These are phyloP conservation scores for Tinamus guttatus DNA, from an alignment of 2,113 vertebrate species.

Conservation along the genomic window DNA sequence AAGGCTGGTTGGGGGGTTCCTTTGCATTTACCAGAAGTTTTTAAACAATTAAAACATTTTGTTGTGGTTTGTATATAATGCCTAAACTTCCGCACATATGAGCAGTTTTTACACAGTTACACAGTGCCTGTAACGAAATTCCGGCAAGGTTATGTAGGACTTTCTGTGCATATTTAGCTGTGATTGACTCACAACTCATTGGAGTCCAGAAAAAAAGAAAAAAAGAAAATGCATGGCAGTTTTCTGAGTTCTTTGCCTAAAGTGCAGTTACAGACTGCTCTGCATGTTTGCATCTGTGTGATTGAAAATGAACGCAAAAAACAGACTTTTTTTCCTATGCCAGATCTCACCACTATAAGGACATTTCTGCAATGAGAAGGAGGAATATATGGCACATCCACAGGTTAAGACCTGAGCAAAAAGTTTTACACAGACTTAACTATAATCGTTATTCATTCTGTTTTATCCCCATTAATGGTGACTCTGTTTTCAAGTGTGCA, in stretches of 20 bases:
- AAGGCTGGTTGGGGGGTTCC: neutral
- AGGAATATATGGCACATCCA: neutral
- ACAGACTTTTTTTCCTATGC: neutral
- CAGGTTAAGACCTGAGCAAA: constrained; percentile 38
- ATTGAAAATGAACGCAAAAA: constrained; percentile 13
- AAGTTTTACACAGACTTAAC: neutral
- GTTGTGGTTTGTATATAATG: neutral
- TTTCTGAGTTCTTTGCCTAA: constrained; percentile 2
- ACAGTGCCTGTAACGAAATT: neutral
- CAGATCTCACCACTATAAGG: neutral
- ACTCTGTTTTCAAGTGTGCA: neutral
- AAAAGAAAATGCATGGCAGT: neutral
- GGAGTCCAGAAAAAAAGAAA: neutral
- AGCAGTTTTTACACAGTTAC: neutral
- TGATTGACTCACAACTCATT: constrained; percentile 33
- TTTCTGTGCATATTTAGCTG: neutral
- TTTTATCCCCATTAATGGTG: constrained; percentile 36
- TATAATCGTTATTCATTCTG: constrained; percentile 19
- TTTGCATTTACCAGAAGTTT: neutral
- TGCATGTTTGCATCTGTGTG: neutral
- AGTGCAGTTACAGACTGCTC: neutral
- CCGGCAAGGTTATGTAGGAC: neutral
- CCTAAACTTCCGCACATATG: neutral
- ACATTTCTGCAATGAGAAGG: neutral
- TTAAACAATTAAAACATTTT: neutral